phyloP scores from a whole-genome alignment of 2,797 vertebrate genomes.

The Eospalax fontanierii region DNA sequence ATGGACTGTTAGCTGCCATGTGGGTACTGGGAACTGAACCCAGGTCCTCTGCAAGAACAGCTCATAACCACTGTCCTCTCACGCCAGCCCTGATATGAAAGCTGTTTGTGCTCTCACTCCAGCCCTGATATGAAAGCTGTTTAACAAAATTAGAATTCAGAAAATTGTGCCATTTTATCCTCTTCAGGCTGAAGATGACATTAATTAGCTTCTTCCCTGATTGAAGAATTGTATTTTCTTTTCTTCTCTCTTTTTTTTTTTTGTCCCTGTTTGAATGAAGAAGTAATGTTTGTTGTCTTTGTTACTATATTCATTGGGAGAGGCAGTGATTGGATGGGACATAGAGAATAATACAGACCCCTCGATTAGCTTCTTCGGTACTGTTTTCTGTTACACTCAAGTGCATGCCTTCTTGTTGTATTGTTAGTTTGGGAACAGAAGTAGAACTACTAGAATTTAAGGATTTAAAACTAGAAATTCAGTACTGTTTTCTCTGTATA shows the following conservation, averaged over 20 bases:
- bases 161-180: conserved; percentile 60
- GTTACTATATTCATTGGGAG: conserved; percentile 36
- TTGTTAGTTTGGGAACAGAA: conserved; percentile 2
- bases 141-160: too few relatives aligned
- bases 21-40: too few relatives aligned
- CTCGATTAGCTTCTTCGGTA: conserved; percentile 17
- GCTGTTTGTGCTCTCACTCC: too few relatives aligned
- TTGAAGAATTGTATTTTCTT: conserved; percentile 41
- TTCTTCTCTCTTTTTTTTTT: conserved; percentile 52
- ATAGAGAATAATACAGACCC: not conserved
- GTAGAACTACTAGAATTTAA: conserved; percentile 14
- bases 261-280: conserved; percentile 46
- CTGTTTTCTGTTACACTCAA: not conserved
- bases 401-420: not conserved
- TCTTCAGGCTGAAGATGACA: conserved; percentile 44
- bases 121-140: too few relatives aligned
- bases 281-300: conserved; percentile 35
- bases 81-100: too few relatives aligned
- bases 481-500: conserved; percentile 52
- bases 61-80: too few relatives aligned
- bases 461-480: conserved; percentile 57
- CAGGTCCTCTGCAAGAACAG: too few relatives aligned
- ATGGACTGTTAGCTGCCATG: too few relatives aligned
- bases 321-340: not conserved
- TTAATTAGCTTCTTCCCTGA: conserved; percentile 44